Evolutionary conservation across 2,797 vertebrate species (phyloP).

Genomic region (Scarus forsteni): DNA sequence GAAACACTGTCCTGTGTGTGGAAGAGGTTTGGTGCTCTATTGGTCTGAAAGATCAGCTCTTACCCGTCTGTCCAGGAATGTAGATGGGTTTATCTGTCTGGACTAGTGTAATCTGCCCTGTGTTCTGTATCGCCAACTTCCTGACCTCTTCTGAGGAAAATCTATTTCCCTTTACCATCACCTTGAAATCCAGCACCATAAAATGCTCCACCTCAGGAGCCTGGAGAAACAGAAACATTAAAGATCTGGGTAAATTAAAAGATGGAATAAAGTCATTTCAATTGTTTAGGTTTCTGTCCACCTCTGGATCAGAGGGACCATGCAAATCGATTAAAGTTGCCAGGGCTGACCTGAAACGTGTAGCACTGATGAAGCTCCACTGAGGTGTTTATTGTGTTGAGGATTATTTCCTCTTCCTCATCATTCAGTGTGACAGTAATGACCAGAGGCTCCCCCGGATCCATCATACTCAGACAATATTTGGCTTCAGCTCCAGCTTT

Average conservation of each 20-base stretch:
- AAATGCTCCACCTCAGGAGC: constrained; percentile 1
- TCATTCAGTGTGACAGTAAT: constrained; percentile 69
- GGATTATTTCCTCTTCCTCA: constrained; percentile 37
- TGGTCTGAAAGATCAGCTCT: neutral
- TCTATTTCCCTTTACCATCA: constrained; percentile 77
- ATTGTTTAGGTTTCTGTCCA: no score
- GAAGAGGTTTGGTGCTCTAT: no score
- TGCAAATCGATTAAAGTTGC: neutral
- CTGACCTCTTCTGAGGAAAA: constrained; percentile 80
- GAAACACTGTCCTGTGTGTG: no score
- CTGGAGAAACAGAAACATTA: neutral
- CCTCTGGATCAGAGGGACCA: no score
- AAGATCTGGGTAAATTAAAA: neutral
- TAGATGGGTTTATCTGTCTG: constrained; percentile 94
- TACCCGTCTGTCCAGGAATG: constrained; percentile 87
- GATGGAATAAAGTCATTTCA: neutral
- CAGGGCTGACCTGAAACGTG: constrained; percentile 66
- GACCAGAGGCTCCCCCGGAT: constrained; percentile 68
- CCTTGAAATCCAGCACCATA: constrained; percentile 36
- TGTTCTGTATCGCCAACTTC: constrained; percentile 77
- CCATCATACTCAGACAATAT: constrained; percentile 74
- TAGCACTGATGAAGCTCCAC: constrained; percentile 67
- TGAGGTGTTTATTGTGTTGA: constrained; percentile 31
- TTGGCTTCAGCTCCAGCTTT: constrained; percentile 66
- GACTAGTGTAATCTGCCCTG: constrained; percentile 79